These are phyloP conservation scores for Bovichtus variegatus DNA, from an alignment of 2,797 vertebrate genomes.

Conservation along the genomic window DNA sequence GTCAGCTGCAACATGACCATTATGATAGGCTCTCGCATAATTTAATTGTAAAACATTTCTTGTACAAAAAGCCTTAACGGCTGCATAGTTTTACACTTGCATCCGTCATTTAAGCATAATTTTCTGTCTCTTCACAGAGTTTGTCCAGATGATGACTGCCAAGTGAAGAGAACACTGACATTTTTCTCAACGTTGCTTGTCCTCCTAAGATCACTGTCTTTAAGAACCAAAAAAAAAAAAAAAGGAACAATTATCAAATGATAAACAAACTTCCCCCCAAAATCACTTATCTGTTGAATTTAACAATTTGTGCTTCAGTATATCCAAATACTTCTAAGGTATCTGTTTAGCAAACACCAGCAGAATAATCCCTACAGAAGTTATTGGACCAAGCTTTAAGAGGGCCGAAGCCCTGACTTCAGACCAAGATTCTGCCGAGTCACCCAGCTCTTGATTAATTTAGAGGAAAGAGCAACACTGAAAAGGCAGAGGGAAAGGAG, in stretches of 20 bases:
- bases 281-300: constrained; percentile 68
- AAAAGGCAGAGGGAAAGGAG: constrained; percentile 69
- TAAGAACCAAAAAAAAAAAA: constrained; percentile 81
- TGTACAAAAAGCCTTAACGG: neutral
- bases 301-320: constrained; percentile 71
- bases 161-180: constrained; percentile 86
- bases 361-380: constrained; percentile 82
- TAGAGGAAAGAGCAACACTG: constrained; percentile 74
- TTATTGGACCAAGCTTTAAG: constrained; percentile 84
- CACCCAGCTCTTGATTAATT: constrained; percentile 77
- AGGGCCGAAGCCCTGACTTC: constrained; percentile 77
- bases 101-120: neutral
- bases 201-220: constrained; percentile 87
- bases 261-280: constrained; percentile 44
- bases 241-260: constrained; percentile 72
- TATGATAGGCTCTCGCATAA: neutral
- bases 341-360: constrained; percentile 79
- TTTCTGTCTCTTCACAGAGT: constrained; percentile 83
- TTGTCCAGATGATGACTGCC: constrained; percentile 96
- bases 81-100: no score
- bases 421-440: constrained; percentile 79
- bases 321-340: constrained; percentile 77
- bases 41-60: neutral
- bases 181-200: constrained; percentile 85
- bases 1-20: neutral